Evolutionary conservation across 2,113 vertebrate genomes (phyloP).

Genomic region (Ptyas mucosa): DNA sequence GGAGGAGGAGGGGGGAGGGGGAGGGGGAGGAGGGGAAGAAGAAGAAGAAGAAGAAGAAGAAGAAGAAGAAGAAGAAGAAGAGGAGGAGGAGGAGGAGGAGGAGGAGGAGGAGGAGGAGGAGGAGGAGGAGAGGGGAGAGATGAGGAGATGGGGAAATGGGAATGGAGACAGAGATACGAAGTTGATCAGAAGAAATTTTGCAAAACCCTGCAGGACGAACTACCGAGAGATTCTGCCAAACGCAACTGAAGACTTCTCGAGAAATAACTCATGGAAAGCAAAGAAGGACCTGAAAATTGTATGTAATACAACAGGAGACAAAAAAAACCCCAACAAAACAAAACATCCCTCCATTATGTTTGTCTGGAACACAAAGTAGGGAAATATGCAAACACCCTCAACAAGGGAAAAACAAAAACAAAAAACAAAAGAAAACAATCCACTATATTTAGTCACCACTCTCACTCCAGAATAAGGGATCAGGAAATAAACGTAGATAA

Average conservation of each 20-base stretch:
- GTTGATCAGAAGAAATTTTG: conserved; percentile 21
- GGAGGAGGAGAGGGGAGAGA: too few relatives aligned
- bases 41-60: too few relatives aligned
- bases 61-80: too few relatives aligned
- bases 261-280: conserved; percentile 59
- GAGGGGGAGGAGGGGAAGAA: too few relatives aligned
- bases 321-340: background rate
- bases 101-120: too few relatives aligned
- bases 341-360: conserved; percentile 52
- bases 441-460: conserved; percentile 52
- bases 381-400: conserved; percentile 54
- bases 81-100: too few relatives aligned
- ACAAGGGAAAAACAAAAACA: conserved; percentile 39
- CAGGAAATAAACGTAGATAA: conserved; percentile 55
- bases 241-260: conserved; percentile 42
- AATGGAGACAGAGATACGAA: too few relatives aligned
- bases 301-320: conserved; percentile 63
- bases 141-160: too few relatives aligned
- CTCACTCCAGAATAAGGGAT: conserved; percentile 56
- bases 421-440: conserved; percentile 26
- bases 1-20: too few relatives aligned
- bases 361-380: conserved; percentile 59
- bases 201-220: conserved; percentile 43
- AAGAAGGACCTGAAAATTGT: conserved; percentile 69
- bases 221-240: conserved; percentile 48